These are phyloP conservation scores for Macroramphosus scolopax DNA, from an alignment of 2,797 vertebrate species.

Conservation along the genomic window DNA sequence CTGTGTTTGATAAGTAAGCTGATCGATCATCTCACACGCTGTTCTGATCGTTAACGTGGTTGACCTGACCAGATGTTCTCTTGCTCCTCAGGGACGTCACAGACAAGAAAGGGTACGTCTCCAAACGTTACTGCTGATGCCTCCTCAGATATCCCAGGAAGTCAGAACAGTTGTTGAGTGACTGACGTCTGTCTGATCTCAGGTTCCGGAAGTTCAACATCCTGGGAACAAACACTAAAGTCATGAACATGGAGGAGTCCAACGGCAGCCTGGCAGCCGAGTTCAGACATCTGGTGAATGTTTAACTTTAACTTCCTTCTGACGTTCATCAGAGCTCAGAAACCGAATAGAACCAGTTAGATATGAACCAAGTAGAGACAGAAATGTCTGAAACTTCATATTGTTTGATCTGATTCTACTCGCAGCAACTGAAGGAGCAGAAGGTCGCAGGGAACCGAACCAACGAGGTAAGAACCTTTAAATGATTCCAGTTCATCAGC, in stretches of 20 bases:
- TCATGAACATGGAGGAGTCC: conserved; percentile 99
- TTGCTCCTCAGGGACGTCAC: conserved; percentile 81
- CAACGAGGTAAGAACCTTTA: conserved; percentile 79
- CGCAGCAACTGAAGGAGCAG: conserved; percentile 95
- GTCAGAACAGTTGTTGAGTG: too few relatives aligned
- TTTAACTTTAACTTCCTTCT: not conserved
- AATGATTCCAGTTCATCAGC: too few relatives aligned
- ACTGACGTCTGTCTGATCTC: not conserved
- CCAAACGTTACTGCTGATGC: too few relatives aligned
- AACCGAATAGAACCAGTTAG: too few relatives aligned
- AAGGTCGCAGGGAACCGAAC: conserved; percentile 89
- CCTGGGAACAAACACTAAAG: conserved; percentile 90
- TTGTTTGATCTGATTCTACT: too few relatives aligned
- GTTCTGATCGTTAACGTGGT: not conserved
- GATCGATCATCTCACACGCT: not conserved
- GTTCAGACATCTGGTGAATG: conserved; percentile 89
- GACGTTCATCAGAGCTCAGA: too few relatives aligned
- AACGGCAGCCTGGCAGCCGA: conserved; percentile 94
- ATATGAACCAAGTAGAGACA: too few relatives aligned
- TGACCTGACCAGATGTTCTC: not conserved
- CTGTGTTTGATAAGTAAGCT: conserved; percentile 92
- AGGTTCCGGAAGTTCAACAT: conserved; percentile 95
- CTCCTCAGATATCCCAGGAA: too few relatives aligned
- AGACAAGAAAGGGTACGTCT: conserved; percentile 89
- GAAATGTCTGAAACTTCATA: too few relatives aligned